phyloP scores from a whole-genome alignment of 2,797 vertebrate genomes.

The Rallus crepitans region DNA sequence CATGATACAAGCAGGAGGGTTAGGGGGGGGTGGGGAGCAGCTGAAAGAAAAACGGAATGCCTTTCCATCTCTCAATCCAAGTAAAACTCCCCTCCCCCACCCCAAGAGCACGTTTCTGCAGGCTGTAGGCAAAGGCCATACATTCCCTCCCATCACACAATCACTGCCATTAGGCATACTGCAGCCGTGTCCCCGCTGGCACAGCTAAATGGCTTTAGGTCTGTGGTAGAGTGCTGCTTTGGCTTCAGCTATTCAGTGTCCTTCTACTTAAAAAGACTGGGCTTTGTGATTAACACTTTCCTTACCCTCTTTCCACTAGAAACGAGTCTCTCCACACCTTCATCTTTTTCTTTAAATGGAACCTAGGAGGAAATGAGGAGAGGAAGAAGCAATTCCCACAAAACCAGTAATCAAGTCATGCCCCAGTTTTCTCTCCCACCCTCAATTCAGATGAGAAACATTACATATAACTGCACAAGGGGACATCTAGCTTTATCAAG shows the following conservation, averaged over 20 bases:
- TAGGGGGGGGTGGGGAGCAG: not conserved
- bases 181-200: not conserved
- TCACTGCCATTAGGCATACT: constrained; percentile 8
- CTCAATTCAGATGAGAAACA: not conserved
- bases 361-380: constrained; percentile 77
- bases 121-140: not conserved
- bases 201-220: constrained; percentile 23
- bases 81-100: not conserved
- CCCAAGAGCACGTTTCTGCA: not conserved
- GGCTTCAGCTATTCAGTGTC: not conserved
- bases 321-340: constrained; percentile 96
- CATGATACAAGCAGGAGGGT: not conserved
- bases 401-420: not conserved
- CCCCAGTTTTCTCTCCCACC: not conserved
- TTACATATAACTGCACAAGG: not conserved
- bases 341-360: constrained; percentile 91
- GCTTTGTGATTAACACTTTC: constrained; percentile 33
- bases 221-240: not conserved
- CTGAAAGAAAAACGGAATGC: not conserved
- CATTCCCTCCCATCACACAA: not conserved
- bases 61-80: not conserved
- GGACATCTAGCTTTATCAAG: not conserved
- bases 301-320: constrained; percentile 96
- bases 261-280: not conserved
- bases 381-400: constrained; percentile 30